phyloP scores from a whole-genome alignment of 1,140 invertebrate genomes.

The Calosoma granatense region DNA sequence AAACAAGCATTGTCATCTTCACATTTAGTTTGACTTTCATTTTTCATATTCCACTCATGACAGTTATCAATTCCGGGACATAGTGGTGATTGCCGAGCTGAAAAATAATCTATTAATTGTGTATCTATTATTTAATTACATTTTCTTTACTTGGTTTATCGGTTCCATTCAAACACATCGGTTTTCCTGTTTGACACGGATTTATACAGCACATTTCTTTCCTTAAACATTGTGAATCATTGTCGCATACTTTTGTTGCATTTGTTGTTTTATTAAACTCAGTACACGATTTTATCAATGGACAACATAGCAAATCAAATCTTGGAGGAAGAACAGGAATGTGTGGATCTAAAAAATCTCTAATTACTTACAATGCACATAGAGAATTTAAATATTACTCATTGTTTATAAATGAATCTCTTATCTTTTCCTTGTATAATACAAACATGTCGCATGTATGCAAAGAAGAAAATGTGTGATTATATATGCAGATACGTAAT shows the following conservation, averaged over 20 bases:
- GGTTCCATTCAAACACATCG: background rate
- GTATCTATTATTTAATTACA: too few relatives aligned
- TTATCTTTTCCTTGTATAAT: too few relatives aligned
- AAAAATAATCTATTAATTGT: background rate
- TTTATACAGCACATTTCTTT: background rate
- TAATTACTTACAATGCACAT: too few relatives aligned
- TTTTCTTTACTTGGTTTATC: background rate
- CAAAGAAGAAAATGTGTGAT: too few relatives aligned
- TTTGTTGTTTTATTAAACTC: background rate
- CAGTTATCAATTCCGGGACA: background rate
- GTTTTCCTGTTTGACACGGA: background rate
- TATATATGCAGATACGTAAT: too few relatives aligned
- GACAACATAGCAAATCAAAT: background rate
- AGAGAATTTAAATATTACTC: background rate
- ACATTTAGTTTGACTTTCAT: background rate
- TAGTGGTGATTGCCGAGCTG: too few relatives aligned
- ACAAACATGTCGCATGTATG: too few relatives aligned
- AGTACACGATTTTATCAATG: background rate
- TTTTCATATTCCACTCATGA: background rate
- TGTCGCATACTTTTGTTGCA: background rate
- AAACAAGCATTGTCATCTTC: background rate
- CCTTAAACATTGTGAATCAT: background rate
- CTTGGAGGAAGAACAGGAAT: background rate
- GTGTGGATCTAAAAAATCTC: background rate
- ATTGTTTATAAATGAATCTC: too few relatives aligned